Conservation (phyloP, 2,797 vertebrate genomes). For the Alouatta caraya region DNA sequence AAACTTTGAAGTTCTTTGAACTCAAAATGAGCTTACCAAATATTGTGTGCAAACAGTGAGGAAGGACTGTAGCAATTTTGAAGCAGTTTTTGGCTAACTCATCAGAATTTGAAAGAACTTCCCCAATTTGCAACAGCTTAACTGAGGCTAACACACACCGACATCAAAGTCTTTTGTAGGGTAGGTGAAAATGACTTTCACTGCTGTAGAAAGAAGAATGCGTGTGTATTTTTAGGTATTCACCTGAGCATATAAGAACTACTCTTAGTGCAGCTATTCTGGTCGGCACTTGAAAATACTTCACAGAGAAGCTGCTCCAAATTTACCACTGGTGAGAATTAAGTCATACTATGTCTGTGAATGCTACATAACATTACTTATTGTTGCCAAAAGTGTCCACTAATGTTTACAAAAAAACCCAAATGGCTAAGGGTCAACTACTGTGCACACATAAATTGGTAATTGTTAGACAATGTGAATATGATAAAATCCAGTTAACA, state of each 20-base stretch:
- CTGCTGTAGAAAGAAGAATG: conserved; percentile 51
- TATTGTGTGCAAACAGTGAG: neutral
- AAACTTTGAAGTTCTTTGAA: conserved; percentile 13
- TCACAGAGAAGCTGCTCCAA: conserved; percentile 6
- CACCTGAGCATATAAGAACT: conserved; percentile 59
- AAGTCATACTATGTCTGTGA: neutral
- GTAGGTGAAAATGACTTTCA: conserved; percentile 63
- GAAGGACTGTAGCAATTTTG: neutral
- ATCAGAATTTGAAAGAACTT: conserved; percentile 52
- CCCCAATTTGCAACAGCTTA: conserved; percentile 58
- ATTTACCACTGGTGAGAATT: conserved; percentile 9
- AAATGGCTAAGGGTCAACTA: neutral
- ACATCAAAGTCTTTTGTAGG: conserved; percentile 62
- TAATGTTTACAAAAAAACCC: conserved; percentile 22
- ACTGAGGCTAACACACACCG: conserved; percentile 51
- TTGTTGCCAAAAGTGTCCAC: neutral
- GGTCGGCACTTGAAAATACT: conserved; percentile 48
- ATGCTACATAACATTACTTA: neutral
- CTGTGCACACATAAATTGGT: neutral
- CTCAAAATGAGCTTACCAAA: conserved; percentile 44
- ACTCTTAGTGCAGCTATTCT: conserved; percentile 52
- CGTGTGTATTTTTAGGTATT: conserved; percentile 71
- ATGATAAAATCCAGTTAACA: neutral
- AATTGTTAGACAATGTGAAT: neutral
- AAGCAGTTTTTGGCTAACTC: conserved; percentile 41